phyloP scores from a whole-genome alignment of 37 sponge, comb jelly and placozoan genomes.

The Halichondria panicea region DNA sequence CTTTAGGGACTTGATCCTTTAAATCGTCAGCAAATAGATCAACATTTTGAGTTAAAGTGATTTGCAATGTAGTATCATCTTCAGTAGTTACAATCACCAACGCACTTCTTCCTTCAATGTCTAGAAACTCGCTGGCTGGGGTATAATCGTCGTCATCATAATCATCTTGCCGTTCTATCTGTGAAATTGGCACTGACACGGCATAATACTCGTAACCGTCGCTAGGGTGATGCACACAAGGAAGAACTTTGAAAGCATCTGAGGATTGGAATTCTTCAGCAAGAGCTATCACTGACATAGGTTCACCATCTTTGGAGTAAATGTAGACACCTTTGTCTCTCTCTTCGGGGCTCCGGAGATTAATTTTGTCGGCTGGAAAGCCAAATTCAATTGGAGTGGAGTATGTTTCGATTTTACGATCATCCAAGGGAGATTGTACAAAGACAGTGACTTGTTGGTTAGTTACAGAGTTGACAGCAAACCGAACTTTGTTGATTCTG shows the following conservation, averaged over 20 bases:
- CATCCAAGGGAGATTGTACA: no score
- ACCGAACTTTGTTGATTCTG: no score
- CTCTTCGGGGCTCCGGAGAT: no score
- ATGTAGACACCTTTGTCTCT: no score
- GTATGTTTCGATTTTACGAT: no score
- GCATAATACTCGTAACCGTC: conserved; percentile 56
- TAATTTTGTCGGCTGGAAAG: no score
- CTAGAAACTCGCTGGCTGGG: background rate
- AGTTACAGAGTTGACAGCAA: no score
- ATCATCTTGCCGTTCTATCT: background rate
- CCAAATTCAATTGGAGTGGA: no score
- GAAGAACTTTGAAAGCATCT: conserved; percentile 33
- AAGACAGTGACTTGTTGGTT: no score
- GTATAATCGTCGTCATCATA: conserved; percentile 1
- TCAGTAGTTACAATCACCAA: conserved; percentile 30
- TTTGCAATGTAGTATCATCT: background rate
- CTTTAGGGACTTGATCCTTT: background rate
- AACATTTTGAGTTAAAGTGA: conserved; percentile 40
- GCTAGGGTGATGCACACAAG: conserved; percentile 25
- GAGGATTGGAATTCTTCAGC: conserved; percentile 25
- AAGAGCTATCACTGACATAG: conserved; percentile 32
- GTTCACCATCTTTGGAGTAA: no score
- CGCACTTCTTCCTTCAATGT: conserved; percentile 18
- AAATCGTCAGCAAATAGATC: conserved; percentile 1
- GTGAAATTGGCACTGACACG: conserved; percentile 25